Conservation (phyloP, 2,888 invertebrate genomes). For the Eilema depressum region DNA sequence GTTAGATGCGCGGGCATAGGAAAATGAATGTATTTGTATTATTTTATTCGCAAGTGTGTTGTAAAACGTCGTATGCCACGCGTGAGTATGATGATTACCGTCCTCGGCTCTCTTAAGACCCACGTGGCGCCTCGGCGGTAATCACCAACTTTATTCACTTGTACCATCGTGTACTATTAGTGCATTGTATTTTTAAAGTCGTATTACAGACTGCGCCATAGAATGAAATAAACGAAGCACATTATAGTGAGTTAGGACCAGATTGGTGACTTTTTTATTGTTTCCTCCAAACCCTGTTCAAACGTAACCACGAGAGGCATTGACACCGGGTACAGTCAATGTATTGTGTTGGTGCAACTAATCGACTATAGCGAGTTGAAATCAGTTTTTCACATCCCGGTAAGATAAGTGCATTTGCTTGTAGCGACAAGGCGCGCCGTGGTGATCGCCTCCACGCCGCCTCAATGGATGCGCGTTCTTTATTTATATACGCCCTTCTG, state of each 20-base stretch:
- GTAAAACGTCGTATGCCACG: too few relatives aligned
- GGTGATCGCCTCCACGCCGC: conserved; percentile 76
- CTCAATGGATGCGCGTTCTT: conserved; percentile 79
- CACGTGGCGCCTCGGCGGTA: too few relatives aligned
- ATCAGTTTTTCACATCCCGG: conserved; percentile 84
- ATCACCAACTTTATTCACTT: too few relatives aligned
- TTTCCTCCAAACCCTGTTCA: conserved; percentile 74
- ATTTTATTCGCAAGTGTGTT: too few relatives aligned
- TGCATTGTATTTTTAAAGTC: background rate
- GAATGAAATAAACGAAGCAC: conserved; percentile 60
- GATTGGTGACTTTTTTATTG: conserved; percentile 70
- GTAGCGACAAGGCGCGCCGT: conserved; percentile 83
- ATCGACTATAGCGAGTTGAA: conserved; percentile 77
- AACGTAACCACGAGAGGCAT: conserved; percentile 76
- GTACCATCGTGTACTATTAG: too few relatives aligned
- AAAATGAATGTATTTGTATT: too few relatives aligned
- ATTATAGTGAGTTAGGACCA: conserved; percentile 49
- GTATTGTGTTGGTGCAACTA: conserved; percentile 80
- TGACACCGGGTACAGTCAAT: conserved; percentile 70
- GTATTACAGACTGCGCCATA: background rate
- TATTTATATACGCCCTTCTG: conserved; percentile 84
- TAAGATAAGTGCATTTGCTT: conserved; percentile 87
- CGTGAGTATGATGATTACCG: too few relatives aligned
- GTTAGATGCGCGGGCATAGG: too few relatives aligned
- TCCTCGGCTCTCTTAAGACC: too few relatives aligned